These are phyloP conservation scores for Psilopogon haemacephalus DNA, from an alignment of 2,113 vertebrate species.

Conservation along the genomic window DNA sequence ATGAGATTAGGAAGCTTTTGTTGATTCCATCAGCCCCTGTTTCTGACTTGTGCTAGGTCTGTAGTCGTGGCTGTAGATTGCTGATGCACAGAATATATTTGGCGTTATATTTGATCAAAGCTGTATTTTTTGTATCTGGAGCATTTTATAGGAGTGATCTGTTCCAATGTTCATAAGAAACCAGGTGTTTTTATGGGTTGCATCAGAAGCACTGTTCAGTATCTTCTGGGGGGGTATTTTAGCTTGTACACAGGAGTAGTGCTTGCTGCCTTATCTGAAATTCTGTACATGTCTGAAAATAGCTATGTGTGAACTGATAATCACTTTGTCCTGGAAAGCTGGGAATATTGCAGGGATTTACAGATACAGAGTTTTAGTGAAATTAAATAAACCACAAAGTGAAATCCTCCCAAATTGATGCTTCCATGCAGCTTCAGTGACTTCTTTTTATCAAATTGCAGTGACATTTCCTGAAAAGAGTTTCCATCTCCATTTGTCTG, in stretches of 20 bases:
- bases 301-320: neutral
- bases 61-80: fast-evolving
- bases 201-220: fast-evolving
- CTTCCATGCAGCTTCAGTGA: neutral
- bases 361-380: neutral
- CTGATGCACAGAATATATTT: neutral
- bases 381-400: neutral
- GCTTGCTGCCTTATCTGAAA: fast-evolving
- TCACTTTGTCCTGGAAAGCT: neutral
- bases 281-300: fast-evolving
- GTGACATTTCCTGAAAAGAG: neutral
- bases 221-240: neutral
- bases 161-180: fast-evolving
- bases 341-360: neutral
- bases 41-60: neutral
- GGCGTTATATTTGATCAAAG: neutral
- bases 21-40: neutral
- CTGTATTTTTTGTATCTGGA: neutral
- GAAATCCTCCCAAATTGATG: neutral
- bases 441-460: neutral
- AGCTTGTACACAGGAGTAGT: fast-evolving
- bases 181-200: neutral
- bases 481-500: neutral
- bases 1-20: constrained; percentile 2
- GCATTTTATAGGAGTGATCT: neutral